Evolutionary conservation across 2,797 vertebrate genomes (phyloP).

Genomic region (Myotis myotis): DNA sequence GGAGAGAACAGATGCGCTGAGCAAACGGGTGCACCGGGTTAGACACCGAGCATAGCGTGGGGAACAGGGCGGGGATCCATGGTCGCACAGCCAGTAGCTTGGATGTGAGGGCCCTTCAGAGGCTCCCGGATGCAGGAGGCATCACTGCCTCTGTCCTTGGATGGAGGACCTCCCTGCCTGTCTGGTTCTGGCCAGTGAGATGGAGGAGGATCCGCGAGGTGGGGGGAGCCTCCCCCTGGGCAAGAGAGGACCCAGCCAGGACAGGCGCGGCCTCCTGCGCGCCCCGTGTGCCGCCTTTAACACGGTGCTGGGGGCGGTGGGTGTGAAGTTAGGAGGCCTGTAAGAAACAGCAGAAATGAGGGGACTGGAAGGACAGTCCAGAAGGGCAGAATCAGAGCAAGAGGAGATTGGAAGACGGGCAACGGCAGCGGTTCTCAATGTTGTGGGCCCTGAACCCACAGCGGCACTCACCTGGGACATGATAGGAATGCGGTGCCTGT

Average conservation of each 20-base stretch:
- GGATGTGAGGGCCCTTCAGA: not conserved
- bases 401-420: rapidly evolving
- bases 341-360: not conserved
- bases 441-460: too few relatives aligned
- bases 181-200: not conserved
- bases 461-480: rapidly evolving
- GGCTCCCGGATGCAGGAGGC: not conserved
- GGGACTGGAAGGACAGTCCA: not conserved
- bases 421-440: not conserved
- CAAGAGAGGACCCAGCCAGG: not conserved
- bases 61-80: rapidly evolving
- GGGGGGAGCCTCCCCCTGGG: not conserved
- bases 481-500: not conserved
- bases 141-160: not conserved
- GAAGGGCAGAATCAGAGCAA: not conserved
- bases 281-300: not conserved
- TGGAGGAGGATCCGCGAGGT: too few relatives aligned
- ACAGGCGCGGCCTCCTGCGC: not conserved
- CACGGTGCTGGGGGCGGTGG: rapidly evolving
- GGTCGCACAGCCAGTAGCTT: not conserved
- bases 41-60: not conserved
- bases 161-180: not conserved
- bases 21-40: not conserved
- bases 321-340: not conserved
- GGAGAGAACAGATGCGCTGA: not conserved